Base-by-base conservation (phyloP, 2,888 invertebrate genomes). In the Portevinia maculata region DNA sequence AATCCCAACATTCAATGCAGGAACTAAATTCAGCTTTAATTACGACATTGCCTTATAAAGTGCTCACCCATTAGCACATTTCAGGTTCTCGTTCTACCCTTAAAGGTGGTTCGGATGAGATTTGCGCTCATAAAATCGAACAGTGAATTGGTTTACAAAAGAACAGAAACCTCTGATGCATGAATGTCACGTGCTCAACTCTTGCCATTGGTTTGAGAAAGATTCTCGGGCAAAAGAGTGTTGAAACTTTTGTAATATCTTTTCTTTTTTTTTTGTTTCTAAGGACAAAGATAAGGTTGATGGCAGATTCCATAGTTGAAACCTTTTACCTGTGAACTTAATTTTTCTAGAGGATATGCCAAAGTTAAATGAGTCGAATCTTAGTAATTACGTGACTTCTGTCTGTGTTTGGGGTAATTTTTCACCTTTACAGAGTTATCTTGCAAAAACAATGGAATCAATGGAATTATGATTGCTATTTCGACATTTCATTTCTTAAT, bases 351-450 rank as follows among this genome's bases (percentile, higher is more conserved):
- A 53, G 53, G 65, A 76, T 83, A 39, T 13, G 65, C 65, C 78
- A 71, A 84, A 84, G 79, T 79, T 84, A 64, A 84, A 78, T 84
- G 84, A 74, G 78, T 69, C 84, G 74, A 67, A 69, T 70, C 79
- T 74, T 79, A 24, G 79, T 59, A 84, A 79, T 79, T 74, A 84
- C 84, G 84, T 84, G 84, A 84, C 73, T 55, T 41, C 46, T 65
- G n/a, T 17, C 53, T 64, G 48, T 30, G 21, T 44, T 41, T 52
- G 1, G 59, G 28, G 32, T 70, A 24, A 39, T 30, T 17, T n/a
- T 39, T 41, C n/a, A n/a, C 13, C 44, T 32, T 44, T 30, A 13
- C 44, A 15, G 53, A 17, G 44, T 48, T 37, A 41, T 30, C 41
- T 8, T 9, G 21, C 7, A 15, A 15, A 52, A 15, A 64, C 24